Conservation (phyloP, 2,113 vertebrate genomes). For the Gorsachius goisagi region DNA sequence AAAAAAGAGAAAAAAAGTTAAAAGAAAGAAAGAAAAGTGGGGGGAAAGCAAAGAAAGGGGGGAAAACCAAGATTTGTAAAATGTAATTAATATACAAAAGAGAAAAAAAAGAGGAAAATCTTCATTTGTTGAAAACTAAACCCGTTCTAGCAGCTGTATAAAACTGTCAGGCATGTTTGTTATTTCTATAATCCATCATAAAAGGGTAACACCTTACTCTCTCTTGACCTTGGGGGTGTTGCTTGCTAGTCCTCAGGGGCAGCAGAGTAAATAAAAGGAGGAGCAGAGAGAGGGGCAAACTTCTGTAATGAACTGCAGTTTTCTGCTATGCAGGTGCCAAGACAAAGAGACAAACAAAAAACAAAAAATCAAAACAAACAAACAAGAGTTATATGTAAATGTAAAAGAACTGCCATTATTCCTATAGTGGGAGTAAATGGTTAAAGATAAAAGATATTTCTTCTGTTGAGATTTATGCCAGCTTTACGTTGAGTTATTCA, state of each 20-base stretch:
- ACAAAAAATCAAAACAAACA: neutral
- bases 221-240: conserved; percentile 61
- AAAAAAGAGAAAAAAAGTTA: neutral
- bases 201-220: conserved; percentile 80
- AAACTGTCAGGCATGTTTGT: conserved; percentile 90
- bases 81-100: conserved; percentile 89
- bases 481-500: conserved; percentile 65
- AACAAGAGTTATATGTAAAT: conserved; percentile 74
- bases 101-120: conserved; percentile 62
- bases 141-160: conserved; percentile 72
- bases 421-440: conserved; percentile 79
- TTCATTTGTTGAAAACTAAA: conserved; percentile 73
- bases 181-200: conserved; percentile 84
- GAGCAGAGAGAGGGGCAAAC: conserved; percentile 24
- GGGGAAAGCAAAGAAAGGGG: neutral
- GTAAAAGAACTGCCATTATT: conserved; percentile 80
- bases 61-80: conserved; percentile 84
- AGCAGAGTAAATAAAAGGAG: conserved; percentile 26
- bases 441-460: conserved; percentile 82
- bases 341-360: conserved; percentile 49
- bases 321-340: conserved; percentile 84
- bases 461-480: conserved; percentile 72
- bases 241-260: conserved; percentile 62
- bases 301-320: conserved; percentile 69
- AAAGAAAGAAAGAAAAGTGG: conserved; percentile 29